phyloP scores from a whole-genome alignment of 2,888 invertebrate species.

The Rhabditophanes sp. region DNA sequence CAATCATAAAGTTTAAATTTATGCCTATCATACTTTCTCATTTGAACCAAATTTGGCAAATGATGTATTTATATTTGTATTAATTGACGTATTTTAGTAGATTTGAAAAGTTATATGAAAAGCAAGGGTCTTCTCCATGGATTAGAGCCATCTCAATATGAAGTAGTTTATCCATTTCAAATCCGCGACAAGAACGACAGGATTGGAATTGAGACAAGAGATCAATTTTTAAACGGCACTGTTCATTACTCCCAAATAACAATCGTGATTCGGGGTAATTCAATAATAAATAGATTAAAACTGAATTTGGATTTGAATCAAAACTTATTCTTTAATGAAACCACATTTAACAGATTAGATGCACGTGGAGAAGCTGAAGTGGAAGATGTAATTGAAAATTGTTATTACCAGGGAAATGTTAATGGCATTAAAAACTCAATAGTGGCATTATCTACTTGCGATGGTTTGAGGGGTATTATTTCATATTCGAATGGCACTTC shows the following conservation, averaged over 20 bases:
- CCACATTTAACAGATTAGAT: conserved; percentile 31
- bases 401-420: conserved; percentile 74
- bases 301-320: conserved; percentile 32
- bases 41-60: too few species aligned
- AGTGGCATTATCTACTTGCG: conserved; percentile 92
- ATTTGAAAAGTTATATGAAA: too few species aligned
- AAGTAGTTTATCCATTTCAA: conserved; percentile 47
- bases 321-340: conserved; percentile 32
- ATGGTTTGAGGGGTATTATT: conserved; percentile 65
- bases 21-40: too few species aligned
- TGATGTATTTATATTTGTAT: too few species aligned
- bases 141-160: too few species aligned
- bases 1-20: too few species aligned
- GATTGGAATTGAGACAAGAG: conserved; percentile 46
- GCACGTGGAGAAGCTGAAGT: conserved; percentile 24
- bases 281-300: conserved; percentile 27
- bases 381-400: conserved; percentile 53
- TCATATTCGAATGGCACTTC: conserved; percentile 94
- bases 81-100: too few species aligned
- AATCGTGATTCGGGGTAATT: conserved; percentile 27
- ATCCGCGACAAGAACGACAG: conserved; percentile 44
- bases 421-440: conserved; percentile 88
- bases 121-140: too few species aligned
- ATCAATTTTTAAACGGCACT: conserved; percentile 41
- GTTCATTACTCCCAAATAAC: conserved; percentile 36